Base-by-base conservation (phyloP, 1,140 invertebrate genomes). In the Papilio aristodemus region DNA sequence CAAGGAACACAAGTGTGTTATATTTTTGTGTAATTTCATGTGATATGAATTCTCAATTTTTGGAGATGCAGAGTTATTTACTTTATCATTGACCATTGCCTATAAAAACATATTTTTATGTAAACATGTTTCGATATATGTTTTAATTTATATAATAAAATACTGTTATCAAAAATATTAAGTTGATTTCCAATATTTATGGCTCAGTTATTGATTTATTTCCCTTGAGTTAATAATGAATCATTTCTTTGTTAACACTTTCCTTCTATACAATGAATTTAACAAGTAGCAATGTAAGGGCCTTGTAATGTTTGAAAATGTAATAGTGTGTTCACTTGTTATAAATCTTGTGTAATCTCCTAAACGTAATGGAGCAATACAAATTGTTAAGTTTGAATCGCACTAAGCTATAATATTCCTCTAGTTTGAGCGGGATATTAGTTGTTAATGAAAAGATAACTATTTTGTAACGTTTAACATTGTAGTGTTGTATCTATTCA, bases 351-450 rank as follows among this genome's bases (percentile, higher is more conserved):
- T 84, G 76, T 85, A 81, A 76, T 79, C 80, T 83, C 80, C 72
- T 76, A 74, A 60, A 66, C 72, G 63, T 75, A 79, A 77, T 68
- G 70, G 68, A 86, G 83, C 84, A 85, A 87, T 85, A 81, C 72
- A 66, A 68, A 66, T 85, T 82, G 85, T 87, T 87, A 85, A 85
- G 85, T 85, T 87, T 87, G 80, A 75, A 74, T 80, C 82, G 72
- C 70, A 68, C 58, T 81, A 76, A 77, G 75, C 71, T 76, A 67
- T 59, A 63, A 70, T 54, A 58, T 73, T 70, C 70, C 68, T 76
- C 73, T 69, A 69, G 54, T 71, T 69, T 67, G 71, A 68, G 41
- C 14, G 54, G 57, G 39, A 69, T 77, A 69, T 73, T 75, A 70
- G 69, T 73, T 77, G 71, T 79, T 78, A 73, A 50, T 62, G 25